These are phyloP conservation scores for Acromyrmex charruanus DNA, from an alignment of 1,140 invertebrate species.

Conservation along the genomic window DNA sequence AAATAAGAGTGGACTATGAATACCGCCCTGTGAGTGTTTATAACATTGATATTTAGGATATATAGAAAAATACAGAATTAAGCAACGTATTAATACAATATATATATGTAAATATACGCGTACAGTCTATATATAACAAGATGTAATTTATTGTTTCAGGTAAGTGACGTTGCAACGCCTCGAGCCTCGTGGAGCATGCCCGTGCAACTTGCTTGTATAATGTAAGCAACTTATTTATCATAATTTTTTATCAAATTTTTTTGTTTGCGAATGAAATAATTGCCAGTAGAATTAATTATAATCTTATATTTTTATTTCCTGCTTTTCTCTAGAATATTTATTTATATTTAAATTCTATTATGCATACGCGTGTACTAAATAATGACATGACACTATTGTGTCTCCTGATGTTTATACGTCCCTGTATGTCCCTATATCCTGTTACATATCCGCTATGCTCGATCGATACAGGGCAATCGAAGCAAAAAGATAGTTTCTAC, in stretches of 20 bases:
- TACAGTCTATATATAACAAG: slow-evolving; percentile 84
- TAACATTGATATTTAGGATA: not conserved
- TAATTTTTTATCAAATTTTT: slow-evolving; percentile 71
- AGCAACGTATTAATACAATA: not conserved
- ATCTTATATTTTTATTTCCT: not conserved
- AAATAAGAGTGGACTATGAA: not conserved
- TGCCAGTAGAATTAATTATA: slow-evolving; percentile 4
- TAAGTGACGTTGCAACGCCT: slow-evolving; percentile 85
- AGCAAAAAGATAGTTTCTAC: not conserved
- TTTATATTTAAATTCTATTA: not conserved
- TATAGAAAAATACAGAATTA: not conserved
- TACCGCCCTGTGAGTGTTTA: no score
- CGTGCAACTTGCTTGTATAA: slow-evolving; percentile 82
- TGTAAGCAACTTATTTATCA: slow-evolving; percentile 84
- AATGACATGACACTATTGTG: no score
- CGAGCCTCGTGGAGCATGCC: slow-evolving; percentile 79
- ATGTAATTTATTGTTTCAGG: slow-evolving; percentile 87
- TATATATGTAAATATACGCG: slow-evolving; percentile 74
- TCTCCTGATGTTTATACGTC: not conserved
- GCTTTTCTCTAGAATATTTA: slow-evolving; percentile 6
- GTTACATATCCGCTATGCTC: not conserved
- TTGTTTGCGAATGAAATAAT: slow-evolving; percentile 54
- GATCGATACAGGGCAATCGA: not conserved
- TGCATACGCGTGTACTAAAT: not conserved
- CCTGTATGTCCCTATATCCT: no score